A percentile compares a stretch with the other conserved stretches of the same genome.
These are phyloP conservation scores for Palaemon carinicauda DNA, from an alignment of 1,140 invertebrate species.

Conservation along the genomic window DNA sequence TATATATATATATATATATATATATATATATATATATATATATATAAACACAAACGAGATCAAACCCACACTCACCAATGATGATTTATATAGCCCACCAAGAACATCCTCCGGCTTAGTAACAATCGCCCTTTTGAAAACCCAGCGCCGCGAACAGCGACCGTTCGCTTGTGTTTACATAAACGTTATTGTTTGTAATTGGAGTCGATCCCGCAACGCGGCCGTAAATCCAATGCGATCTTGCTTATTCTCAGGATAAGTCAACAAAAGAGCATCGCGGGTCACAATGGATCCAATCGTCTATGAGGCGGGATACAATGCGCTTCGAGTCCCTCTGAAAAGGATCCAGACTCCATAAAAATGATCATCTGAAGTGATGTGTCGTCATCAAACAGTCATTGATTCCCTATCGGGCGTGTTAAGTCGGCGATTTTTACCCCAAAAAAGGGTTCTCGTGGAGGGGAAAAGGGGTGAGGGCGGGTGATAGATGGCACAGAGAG, in stretches of 20 bases:
- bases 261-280: constrained; percentile 40
- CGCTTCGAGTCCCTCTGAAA: constrained; percentile 16
- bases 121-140: not conserved
- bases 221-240: constrained; percentile 26
- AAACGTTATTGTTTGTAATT: not conserved
- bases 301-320: constrained; percentile 36
- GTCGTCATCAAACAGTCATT: constrained; percentile 41
- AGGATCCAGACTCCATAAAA: constrained; percentile 38
- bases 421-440: constrained; percentile 37
- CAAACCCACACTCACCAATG: not conserved
- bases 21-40: constrained; percentile 22
- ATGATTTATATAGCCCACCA: not conserved
- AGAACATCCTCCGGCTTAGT: not conserved
- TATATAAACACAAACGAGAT: not conserved
- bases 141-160: too few relatives aligned
- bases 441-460: not conserved
- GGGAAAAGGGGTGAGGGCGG: not conserved
- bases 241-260: constrained; percentile 44
- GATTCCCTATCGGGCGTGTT: constrained; percentile 40
- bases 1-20: constrained; percentile 15
- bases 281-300: constrained; percentile 40
- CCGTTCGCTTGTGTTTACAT: not conserved
- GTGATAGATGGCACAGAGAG: not conserved
- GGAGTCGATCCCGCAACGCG: not conserved
- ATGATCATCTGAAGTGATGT: constrained; percentile 43